Conservation (phyloP, 2,888 invertebrate genomes). For the Girardia tigrina region DNA sequence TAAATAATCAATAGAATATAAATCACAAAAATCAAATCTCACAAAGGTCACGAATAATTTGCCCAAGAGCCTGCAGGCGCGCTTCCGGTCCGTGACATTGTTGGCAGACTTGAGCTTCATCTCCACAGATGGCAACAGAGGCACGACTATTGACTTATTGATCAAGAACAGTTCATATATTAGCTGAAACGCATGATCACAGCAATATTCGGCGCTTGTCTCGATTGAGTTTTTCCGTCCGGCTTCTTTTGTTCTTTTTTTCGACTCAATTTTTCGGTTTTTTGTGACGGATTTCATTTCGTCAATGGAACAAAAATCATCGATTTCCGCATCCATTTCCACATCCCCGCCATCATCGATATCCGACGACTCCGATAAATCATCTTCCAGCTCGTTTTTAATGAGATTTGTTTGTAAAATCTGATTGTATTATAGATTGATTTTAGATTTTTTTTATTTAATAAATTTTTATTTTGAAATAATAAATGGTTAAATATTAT, state of each 20-base stretch:
- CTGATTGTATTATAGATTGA: neutral
- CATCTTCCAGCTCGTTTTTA: neutral
- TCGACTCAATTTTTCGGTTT: neutral
- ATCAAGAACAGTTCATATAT: conserved; percentile 18
- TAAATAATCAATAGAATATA: no score
- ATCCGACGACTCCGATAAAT: conserved; percentile 3
- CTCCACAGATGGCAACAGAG: conserved; percentile 81
- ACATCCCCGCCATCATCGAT: no score
- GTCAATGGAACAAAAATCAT: neutral
- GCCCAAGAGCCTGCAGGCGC: conserved; percentile 64
- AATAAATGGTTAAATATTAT: no score
- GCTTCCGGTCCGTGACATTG: conserved; percentile 68
- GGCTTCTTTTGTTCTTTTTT: neutral
- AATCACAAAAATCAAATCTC: no score
- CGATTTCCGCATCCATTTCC: neutral
- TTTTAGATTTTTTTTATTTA: no score
- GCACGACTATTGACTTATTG: conserved; percentile 54
- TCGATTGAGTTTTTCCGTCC: neutral
- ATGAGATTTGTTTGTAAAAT: neutral
- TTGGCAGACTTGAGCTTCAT: conserved; percentile 66
- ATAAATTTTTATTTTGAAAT: no score
- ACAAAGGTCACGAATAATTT: conserved; percentile 83
- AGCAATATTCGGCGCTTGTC: neutral
- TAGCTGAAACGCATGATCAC: neutral
- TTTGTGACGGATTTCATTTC: neutral